Evolutionary conservation across 2,888 invertebrate genomes (phyloP).

Genomic region (Tipula confusa): DNA sequence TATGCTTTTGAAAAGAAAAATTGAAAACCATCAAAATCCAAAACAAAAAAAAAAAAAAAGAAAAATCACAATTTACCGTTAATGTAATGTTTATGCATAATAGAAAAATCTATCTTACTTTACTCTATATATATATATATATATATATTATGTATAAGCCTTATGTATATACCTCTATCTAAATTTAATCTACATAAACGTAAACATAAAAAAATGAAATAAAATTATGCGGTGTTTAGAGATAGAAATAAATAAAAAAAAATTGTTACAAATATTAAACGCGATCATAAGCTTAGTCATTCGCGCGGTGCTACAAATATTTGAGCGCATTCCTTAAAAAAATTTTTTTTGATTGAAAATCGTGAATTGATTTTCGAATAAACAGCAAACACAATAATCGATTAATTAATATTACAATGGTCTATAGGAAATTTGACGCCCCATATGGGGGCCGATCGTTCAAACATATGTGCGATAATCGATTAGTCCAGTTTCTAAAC

Average conservation of each 20-base stretch:
- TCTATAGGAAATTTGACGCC: not conserved
- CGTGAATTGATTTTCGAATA: not conserved
- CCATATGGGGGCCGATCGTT: not conserved
- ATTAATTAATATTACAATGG: not conserved
- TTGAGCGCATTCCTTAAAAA: not conserved
- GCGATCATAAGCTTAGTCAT: slow-evolving; percentile 25
- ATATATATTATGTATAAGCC: not conserved
- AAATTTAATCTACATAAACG: not conserved
- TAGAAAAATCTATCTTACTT: not conserved
- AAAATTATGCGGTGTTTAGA: not conserved
- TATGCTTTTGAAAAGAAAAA: not conserved
- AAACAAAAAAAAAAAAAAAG: not conserved
- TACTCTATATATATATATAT: not conserved
- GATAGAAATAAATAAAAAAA: not conserved
- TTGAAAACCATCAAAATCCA: not conserved
- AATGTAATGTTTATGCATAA: not conserved
- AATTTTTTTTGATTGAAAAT: not conserved
- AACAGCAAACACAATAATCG: not conserved
- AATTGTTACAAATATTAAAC: slow-evolving; percentile 3
- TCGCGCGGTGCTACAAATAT: not conserved
- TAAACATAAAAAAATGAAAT: not conserved
- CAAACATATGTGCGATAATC: not conserved
- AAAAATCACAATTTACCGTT: slow-evolving; percentile 20
- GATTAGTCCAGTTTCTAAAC: not conserved
- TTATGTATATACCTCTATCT: not conserved